Evolutionary conservation across 2,888 invertebrate genomes (phyloP).

Genomic region (Dromius quadrimaculatus): DNA sequence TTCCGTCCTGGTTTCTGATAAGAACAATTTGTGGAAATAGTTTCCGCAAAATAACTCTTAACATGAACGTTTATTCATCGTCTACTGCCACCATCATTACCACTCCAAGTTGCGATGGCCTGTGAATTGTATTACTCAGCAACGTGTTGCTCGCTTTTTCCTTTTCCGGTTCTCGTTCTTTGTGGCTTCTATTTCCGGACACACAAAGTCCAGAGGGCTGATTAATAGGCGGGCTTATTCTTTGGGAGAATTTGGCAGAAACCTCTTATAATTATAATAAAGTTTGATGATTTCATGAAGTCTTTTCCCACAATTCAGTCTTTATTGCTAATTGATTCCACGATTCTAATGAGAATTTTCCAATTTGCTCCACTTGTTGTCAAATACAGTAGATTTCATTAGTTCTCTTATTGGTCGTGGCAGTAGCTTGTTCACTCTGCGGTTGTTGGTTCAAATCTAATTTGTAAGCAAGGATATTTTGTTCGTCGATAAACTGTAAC

Average conservation of each 20-base stretch:
- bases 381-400: not conserved
- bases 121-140: slow-evolving; percentile 29
- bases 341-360: no score
- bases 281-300: not conserved
- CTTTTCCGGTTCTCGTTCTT: slow-evolving; percentile 24
- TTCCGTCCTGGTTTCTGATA: not conserved
- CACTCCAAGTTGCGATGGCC: slow-evolving; percentile 14
- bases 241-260: no score
- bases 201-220: slow-evolving; percentile 6
- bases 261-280: not conserved
- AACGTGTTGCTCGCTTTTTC: slow-evolving; percentile 42
- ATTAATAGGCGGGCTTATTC: slow-evolving; percentile 3
- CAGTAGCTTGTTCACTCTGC: no score
- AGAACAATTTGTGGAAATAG: slow-evolving; percentile 23
- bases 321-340: no score
- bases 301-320: not conserved
- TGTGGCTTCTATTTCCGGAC: slow-evolving; percentile 28
- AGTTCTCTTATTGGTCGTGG: no score
- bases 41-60: slow-evolving; percentile 8
- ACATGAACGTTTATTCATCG: slow-evolving; percentile 18
- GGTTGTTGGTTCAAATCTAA: no score
- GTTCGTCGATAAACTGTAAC: no score
- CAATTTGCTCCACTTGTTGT: no score
- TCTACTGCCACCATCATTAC: slow-evolving; percentile 12
- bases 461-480: no score